Conservation (phyloP, 2,888 invertebrate species). For the Nycteola revayana region DNA sequence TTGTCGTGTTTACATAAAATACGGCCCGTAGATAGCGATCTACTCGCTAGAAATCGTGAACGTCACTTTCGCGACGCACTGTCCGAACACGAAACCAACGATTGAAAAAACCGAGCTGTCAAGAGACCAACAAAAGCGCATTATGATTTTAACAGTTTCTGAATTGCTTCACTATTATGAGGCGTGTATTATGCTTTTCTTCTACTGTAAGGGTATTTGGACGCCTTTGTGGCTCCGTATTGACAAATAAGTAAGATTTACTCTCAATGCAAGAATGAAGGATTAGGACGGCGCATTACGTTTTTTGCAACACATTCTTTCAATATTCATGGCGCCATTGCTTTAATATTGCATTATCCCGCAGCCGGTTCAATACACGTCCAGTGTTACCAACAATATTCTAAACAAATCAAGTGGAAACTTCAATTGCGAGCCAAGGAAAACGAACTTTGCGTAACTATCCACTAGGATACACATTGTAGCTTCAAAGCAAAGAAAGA, state of each 20-base stretch:
- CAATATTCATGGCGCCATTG: slow-evolving; percentile 67
- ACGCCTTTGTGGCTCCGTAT: slow-evolving; percentile 78
- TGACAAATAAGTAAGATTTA: slow-evolving; percentile 81
- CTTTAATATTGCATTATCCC: slow-evolving; percentile 67
- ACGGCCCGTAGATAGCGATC: slow-evolving; percentile 70
- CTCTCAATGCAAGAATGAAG: slow-evolving; percentile 72
- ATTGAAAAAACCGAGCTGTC: slow-evolving; percentile 66
- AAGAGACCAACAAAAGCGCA: slow-evolving; percentile 73
- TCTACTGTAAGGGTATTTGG: slow-evolving; percentile 77
- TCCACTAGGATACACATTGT: slow-evolving; percentile 47
- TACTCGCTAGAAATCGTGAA: slow-evolving; percentile 65
- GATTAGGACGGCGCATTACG: slow-evolving; percentile 64
- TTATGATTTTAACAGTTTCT: slow-evolving; percentile 80
- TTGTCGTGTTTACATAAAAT: slow-evolving; percentile 81
- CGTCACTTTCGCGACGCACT: slow-evolving; percentile 59
- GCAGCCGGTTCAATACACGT: slow-evolving; percentile 43
- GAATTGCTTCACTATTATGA: slow-evolving; percentile 77
- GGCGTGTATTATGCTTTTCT: slow-evolving; percentile 78
- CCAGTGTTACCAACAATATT: slow-evolving; percentile 55
- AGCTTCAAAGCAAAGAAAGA: slow-evolving; percentile 46
- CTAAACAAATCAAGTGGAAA: slow-evolving; percentile 72
- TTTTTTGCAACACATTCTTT: slow-evolving; percentile 54
- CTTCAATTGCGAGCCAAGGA: slow-evolving; percentile 48
- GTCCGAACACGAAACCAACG: slow-evolving; percentile 59
- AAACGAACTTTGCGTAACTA: slow-evolving; percentile 63